Conservation (phyloP, 2,797 vertebrate species). For the Anguilla obscura region DNA sequence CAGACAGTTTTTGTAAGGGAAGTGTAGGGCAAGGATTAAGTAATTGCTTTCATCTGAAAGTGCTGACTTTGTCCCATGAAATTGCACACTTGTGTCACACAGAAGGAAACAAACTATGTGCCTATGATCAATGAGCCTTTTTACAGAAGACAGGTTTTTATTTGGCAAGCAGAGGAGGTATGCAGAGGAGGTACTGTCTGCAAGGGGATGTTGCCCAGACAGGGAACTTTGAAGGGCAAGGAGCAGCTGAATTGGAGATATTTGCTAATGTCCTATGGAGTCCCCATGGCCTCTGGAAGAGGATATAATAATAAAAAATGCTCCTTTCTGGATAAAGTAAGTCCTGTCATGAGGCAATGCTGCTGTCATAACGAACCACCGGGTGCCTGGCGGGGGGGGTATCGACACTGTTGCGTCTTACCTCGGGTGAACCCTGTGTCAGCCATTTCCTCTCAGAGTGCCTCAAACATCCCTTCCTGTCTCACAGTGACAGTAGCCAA, state of each 20-base stretch:
- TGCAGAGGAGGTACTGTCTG: neutral
- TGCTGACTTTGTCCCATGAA: neutral
- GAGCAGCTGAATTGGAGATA: neutral
- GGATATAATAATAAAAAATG: neutral
- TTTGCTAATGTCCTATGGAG: neutral
- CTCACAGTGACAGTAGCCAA: neutral
- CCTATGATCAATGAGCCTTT: neutral
- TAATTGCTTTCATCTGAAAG: neutral
- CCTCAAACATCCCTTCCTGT: neutral
- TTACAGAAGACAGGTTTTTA: neutral
- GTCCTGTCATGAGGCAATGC: neutral
- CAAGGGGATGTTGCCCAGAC: neutral
- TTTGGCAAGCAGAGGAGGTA: neutral
- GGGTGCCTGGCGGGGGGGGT: neutral
- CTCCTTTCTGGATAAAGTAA: neutral
- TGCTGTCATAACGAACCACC: neutral
- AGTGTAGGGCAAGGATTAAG: neutral
- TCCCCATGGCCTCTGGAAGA: neutral
- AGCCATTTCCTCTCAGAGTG: neutral
- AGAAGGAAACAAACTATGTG: conserved; percentile 1
- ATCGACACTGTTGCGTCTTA: neutral
- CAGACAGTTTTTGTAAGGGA: neutral
- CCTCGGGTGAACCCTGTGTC: neutral
- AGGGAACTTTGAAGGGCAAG: neutral
- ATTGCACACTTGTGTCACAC: neutral